A percentile compares a stretch with the other conserved stretches of the same genome.
These are phyloP conservation scores for Danionella dracula DNA, from an alignment of 2,797 vertebrate species.

Conservation along the genomic window DNA sequence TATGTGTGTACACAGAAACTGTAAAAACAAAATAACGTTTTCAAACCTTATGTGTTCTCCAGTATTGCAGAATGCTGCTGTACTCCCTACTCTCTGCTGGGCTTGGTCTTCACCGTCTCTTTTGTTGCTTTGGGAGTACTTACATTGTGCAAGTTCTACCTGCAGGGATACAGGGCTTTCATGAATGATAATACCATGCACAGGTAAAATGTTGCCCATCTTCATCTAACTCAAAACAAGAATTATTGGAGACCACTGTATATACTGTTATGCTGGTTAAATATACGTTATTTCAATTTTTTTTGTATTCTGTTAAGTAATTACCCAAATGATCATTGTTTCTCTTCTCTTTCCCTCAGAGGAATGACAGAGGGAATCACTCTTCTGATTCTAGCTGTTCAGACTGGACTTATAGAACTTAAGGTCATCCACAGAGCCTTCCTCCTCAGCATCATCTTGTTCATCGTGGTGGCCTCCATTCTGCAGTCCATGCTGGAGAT, in stretches of 20 bases:
- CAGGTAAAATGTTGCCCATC: constrained; percentile 69
- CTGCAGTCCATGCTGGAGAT: constrained; percentile 98
- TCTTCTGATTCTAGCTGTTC: constrained; percentile 90
- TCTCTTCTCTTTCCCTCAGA: constrained; percentile 55
- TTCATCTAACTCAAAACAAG: no score
- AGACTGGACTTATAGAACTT: constrained; percentile 94
- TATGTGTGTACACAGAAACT: no score
- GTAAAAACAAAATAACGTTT: no score
- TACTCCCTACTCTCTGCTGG: constrained; percentile 92
- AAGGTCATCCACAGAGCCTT: constrained; percentile 97
- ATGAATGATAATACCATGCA: constrained; percentile 99
- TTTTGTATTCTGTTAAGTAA: no score
- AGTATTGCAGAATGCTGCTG: constrained; percentile 98
- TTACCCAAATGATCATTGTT: background rate
- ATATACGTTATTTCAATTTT: no score
- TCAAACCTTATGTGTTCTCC: background rate
- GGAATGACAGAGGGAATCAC: constrained; percentile 99
- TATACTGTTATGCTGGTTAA: no score
- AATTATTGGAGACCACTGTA: no score
- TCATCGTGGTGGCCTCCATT: constrained; percentile 96
- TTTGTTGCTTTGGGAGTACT: constrained; percentile 94
- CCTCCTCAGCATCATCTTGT: constrained; percentile 96
- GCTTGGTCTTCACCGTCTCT: constrained; percentile 94
- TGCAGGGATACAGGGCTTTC: constrained; percentile 96
- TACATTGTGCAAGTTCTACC: constrained; percentile 98